Conservation (phyloP, 1,140 invertebrate genomes). For the Drosophila nikananu region DNA sequence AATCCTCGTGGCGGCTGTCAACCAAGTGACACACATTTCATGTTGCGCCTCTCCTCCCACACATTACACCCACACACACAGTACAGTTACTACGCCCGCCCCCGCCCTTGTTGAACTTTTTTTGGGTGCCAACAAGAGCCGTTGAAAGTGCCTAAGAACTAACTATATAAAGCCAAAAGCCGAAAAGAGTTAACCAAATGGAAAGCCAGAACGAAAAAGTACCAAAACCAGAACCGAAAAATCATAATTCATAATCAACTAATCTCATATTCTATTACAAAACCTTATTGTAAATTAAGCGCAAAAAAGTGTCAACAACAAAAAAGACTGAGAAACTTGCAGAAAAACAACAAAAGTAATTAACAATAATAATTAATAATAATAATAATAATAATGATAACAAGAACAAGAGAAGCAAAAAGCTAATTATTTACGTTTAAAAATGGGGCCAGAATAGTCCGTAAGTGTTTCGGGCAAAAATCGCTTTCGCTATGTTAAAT, state of each 20-base stretch:
- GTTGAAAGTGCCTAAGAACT: slow-evolving; percentile 46
- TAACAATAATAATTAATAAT: slow-evolving; percentile 64
- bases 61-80: slow-evolving; percentile 6
- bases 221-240: slow-evolving; percentile 41
- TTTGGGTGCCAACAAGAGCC: slow-evolving; percentile 63
- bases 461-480: slow-evolving; percentile 85
- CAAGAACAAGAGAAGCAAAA: slow-evolving; percentile 28
- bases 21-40: slow-evolving; percentile 77
- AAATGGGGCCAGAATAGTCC: slow-evolving; percentile 85
- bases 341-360: slow-evolving; percentile 79
- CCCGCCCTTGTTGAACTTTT: slow-evolving; percentile 74
- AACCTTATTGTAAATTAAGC: slow-evolving; percentile 84
- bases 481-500: slow-evolving; percentile 81
- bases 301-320: slow-evolving; percentile 41
- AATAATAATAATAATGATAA: slow-evolving; percentile 67
- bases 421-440: slow-evolving; percentile 36
- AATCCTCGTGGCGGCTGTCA: slow-evolving; percentile 64
- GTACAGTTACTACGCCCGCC: slow-evolving; percentile 3
- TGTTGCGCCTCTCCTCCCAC: slow-evolving; percentile 46
- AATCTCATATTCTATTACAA: slow-evolving; percentile 71
- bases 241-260: slow-evolving; percentile 47
- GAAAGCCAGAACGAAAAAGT: slow-evolving; percentile 34
- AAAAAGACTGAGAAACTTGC: slow-evolving; percentile 51
- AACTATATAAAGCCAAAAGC: slow-evolving; percentile 41
- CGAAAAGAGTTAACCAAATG: slow-evolving; percentile 41